Percentiles rank a stretch among this genome's conserved stretches.
Conservation (phyloP, 2,888 invertebrate genomes). For the Pristionchus fissidentatus region DNA sequence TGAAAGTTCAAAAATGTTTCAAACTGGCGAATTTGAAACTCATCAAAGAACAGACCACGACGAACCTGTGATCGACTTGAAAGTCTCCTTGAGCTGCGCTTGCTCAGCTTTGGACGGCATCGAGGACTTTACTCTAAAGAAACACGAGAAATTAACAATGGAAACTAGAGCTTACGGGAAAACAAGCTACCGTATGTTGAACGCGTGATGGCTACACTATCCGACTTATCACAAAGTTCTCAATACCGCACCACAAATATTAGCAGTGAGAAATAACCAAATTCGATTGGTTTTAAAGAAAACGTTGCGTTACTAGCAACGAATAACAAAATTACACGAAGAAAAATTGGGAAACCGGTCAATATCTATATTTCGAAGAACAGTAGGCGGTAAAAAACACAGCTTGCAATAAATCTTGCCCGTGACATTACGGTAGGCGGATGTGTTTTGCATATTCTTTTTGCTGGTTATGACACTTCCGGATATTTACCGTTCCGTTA, state of each 20-base stretch:
- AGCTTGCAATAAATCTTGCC: background rate
- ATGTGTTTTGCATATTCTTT: background rate
- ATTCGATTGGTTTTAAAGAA: too few relatives aligned
- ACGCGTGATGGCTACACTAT: constrained; percentile 14
- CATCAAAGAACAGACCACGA: background rate
- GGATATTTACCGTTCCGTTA: background rate
- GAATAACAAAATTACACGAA: background rate
- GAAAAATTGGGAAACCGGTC: background rate
- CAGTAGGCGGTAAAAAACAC: too few relatives aligned
- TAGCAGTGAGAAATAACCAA: background rate
- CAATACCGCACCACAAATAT: background rate
- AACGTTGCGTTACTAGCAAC: too few relatives aligned
- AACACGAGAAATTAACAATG: background rate
- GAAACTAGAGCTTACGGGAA: background rate
- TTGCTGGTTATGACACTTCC: background rate
- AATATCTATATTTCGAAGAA: too few relatives aligned
- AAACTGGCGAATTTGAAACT: too few relatives aligned
- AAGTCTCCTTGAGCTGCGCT: background rate
- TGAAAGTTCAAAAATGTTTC: too few relatives aligned
- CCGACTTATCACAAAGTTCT: background rate
- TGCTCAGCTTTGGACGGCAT: constrained; percentile 27
- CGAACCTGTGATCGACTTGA: constrained; percentile 27
- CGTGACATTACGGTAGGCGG: background rate
- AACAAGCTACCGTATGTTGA: background rate
- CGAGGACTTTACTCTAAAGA: constrained; percentile 9